phyloP scores from a whole-genome alignment of 64 coral and sea anemone genomes.

The Dendrophyllia cribrosa region DNA sequence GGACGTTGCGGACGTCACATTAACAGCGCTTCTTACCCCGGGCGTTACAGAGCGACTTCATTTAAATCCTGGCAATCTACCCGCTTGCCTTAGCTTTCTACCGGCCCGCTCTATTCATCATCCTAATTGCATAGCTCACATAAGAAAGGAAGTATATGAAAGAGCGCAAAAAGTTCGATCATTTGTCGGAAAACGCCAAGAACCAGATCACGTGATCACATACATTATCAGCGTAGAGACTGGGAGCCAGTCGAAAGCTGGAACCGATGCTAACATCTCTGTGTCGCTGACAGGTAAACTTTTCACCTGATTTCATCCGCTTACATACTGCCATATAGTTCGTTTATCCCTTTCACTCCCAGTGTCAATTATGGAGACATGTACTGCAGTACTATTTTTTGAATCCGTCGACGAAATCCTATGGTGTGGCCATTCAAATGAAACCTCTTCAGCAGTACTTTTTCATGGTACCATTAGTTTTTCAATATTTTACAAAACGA shows the following conservation, averaged over 20 bases:
- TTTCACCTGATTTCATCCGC: not conserved
- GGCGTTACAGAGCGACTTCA: slow-evolving; percentile 23
- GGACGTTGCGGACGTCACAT: slow-evolving; percentile 74
- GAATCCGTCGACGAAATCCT: too few species aligned
- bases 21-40: slow-evolving; percentile 41
- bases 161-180: slow-evolving; percentile 31
- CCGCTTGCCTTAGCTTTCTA: not conserved
- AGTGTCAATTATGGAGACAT: too few species aligned
- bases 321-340: too few species aligned
- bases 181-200: not conserved
- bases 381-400: too few species aligned
- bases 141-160: slow-evolving; percentile 41
- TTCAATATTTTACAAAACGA: too few species aligned
- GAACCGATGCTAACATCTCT: slow-evolving; percentile 67
- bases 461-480: too few species aligned
- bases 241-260: slow-evolving; percentile 53
- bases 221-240: slow-evolving; percentile 68
- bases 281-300: slow-evolving; percentile 66
- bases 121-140: slow-evolving; percentile 43
- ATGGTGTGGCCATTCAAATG: too few species aligned
- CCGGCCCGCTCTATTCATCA: slow-evolving; percentile 62
- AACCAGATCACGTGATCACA: slow-evolving; percentile 12
- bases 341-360: too few species aligned
- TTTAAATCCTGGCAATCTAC: slow-evolving; percentile 27
- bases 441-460: too few species aligned